phyloP scores from a whole-genome alignment of 2,797 vertebrate genomes.

The Microhierax caerulescens region DNA sequence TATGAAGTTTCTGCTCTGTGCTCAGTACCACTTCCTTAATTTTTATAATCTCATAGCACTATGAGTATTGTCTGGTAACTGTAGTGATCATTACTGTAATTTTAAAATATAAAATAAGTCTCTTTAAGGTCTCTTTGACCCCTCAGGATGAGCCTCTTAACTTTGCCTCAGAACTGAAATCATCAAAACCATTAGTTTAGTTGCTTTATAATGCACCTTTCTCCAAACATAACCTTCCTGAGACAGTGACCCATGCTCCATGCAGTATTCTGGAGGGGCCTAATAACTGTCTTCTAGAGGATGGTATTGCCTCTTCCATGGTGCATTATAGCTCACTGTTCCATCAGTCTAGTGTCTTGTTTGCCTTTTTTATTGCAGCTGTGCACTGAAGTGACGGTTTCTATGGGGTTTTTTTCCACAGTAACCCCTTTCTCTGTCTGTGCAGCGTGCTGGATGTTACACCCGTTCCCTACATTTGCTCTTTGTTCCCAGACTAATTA shows the following conservation, averaged over 20 bases:
- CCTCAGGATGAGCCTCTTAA: constrained; percentile 8
- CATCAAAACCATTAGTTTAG: neutral
- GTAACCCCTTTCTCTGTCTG: constrained; percentile 7
- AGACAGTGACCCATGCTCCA: constrained; percentile 36
- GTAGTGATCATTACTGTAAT: neutral
- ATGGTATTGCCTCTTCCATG: neutral
- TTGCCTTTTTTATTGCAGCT: constrained; percentile 66
- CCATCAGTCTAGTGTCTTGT: constrained; percentile 13
- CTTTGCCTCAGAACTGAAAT: constrained; percentile 2
- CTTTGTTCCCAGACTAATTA: constrained; percentile 53
- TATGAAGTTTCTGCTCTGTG: neutral
- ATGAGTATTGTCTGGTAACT: neutral
- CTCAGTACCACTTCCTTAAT: neutral
- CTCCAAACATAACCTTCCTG: constrained; percentile 43
- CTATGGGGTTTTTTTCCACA: neutral
- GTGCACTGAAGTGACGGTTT: constrained; percentile 40
- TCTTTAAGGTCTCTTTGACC: neutral
- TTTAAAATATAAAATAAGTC: constrained; percentile 2
- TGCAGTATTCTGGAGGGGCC: neutral
- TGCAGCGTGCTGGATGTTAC: neutral
- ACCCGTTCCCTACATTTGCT: constrained; percentile 18
- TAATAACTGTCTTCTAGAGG: constrained; percentile 35
- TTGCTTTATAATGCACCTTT: constrained; percentile 3
- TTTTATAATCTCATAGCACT: neutral
- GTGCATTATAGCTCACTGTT: constrained; percentile 26